Evolutionary conservation across 2,888 invertebrate genomes (phyloP).

Genomic region (Chelonus formosanus): DNA sequence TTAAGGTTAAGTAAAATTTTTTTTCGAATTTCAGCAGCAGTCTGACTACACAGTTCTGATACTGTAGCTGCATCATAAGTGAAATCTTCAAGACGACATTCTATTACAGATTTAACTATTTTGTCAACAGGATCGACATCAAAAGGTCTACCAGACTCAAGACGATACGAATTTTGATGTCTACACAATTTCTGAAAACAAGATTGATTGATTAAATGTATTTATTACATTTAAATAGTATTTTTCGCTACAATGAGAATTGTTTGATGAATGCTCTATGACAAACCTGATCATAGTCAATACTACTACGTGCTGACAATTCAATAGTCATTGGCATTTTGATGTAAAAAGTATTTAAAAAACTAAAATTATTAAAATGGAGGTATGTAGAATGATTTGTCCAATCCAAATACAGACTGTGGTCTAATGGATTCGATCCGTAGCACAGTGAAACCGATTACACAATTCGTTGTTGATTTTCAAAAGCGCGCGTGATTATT

Average conservation of each 20-base stretch:
- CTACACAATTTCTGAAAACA: slow-evolving; percentile 52
- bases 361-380: too few relatives aligned
- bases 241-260: too few relatives aligned
- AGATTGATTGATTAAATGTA: slow-evolving; percentile 6
- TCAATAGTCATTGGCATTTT: slow-evolving; percentile 41
- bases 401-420: slow-evolving; percentile 1
- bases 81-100: slow-evolving; percentile 69
- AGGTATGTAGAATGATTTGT: too few relatives aligned
- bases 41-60: slow-evolving; percentile 68
- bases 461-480: not conserved
- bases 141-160: slow-evolving; percentile 73
- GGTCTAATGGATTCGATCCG: slow-evolving; percentile 17
- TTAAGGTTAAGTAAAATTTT: slow-evolving; percentile 71
- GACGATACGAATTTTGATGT: slow-evolving; percentile 74
- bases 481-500: slow-evolving; percentile 31
- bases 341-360: not conserved
- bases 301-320: slow-evolving; percentile 35
- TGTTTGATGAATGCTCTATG: too few relatives aligned
- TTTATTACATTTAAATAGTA: not conserved
- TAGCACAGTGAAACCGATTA: slow-evolving; percentile 12
- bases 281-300: slow-evolving; percentile 42
- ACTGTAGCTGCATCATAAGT: slow-evolving; percentile 71
- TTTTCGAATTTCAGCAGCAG: slow-evolving; percentile 71
- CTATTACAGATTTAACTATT: slow-evolving; percentile 70
- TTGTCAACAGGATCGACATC: slow-evolving; percentile 71